Percentiles rank a stretch among this genome's conserved stretches.
These are phyloP conservation scores for Radopholus similis DNA, from an alignment of 1,140 invertebrate species.

Conservation along the genomic window DNA sequence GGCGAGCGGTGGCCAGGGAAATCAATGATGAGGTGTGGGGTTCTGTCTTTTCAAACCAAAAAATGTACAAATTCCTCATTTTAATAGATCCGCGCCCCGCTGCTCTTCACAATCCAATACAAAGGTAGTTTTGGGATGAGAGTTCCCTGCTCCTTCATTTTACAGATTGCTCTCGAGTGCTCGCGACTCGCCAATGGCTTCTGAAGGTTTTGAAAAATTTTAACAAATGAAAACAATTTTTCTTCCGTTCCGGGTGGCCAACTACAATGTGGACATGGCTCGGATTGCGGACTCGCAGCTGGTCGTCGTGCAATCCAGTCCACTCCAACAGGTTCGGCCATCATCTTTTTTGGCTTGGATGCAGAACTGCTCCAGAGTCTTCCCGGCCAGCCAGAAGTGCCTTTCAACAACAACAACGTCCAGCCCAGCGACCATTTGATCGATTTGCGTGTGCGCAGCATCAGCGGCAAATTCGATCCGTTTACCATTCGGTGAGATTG, in stretches of 20 bases:
- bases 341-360: neutral
- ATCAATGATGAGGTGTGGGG: conserved; percentile 5
- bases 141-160: conserved; percentile 1
- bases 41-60: neutral
- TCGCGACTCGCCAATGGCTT: conserved; percentile 26
- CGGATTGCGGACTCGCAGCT: conserved; percentile 29
- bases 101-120: conserved; percentile 7
- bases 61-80: neutral
- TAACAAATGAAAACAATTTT: neutral
- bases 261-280: conserved; percentile 29
- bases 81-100: neutral
- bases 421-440: conserved; percentile 17
- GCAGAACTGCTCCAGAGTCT: conserved; percentile 1
- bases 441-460: conserved; percentile 23
- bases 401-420: neutral
- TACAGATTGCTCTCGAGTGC: conserved; percentile 29
- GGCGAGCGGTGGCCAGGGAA: conserved; percentile 2
- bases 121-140: conserved; percentile 4
- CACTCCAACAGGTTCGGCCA: conserved; percentile 22
- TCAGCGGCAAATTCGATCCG: conserved; percentile 12
- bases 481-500: conserved; percentile 22
- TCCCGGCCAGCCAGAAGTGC: neutral
- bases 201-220: neutral
- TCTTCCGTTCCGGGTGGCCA: conserved; percentile 5
- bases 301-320: conserved; percentile 13